Conservation (phyloP, 2,888 invertebrate species). For the Dryococelus australis region DNA sequence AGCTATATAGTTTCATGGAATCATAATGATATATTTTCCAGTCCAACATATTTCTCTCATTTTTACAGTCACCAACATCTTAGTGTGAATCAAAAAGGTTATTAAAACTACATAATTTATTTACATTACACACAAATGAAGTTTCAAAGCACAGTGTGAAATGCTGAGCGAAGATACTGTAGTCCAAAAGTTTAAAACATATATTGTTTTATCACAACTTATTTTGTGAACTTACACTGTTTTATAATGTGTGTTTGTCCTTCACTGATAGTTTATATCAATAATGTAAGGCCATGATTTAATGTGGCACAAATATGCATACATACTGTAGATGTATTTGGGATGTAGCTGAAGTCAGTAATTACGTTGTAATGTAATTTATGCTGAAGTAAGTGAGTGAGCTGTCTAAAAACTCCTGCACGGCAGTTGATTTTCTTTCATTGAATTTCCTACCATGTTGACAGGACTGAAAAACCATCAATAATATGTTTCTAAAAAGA, state of each 20-base stretch:
- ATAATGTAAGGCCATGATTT: no score
- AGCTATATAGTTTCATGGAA: background rate
- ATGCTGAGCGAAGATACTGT: background rate
- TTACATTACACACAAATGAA: background rate
- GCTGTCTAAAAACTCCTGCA: no score
- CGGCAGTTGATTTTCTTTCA: no score
- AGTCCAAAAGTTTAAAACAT: background rate
- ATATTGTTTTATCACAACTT: no score
- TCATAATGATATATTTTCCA: background rate
- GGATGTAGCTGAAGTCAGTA: no score
- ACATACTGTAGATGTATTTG: no score
- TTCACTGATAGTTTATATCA: no score
- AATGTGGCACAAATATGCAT: no score
- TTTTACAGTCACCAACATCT: background rate
- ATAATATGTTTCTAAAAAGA: background rate
- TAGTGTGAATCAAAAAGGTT: background rate
- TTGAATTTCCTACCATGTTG: background rate
- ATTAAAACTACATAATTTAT: background rate
- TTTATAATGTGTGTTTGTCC: no score
- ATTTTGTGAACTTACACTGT: no score
- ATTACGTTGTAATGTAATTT: no score
- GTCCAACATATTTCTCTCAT: background rate
- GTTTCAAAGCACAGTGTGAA: constrained; percentile 16
- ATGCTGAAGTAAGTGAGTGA: no score
- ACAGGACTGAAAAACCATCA: background rate